Evolutionary conservation across 2,797 vertebrate genomes (phyloP), one percentile per base, ranked within the genome.

Genomic region (Acrocephalus scirpaceus): DNA sequence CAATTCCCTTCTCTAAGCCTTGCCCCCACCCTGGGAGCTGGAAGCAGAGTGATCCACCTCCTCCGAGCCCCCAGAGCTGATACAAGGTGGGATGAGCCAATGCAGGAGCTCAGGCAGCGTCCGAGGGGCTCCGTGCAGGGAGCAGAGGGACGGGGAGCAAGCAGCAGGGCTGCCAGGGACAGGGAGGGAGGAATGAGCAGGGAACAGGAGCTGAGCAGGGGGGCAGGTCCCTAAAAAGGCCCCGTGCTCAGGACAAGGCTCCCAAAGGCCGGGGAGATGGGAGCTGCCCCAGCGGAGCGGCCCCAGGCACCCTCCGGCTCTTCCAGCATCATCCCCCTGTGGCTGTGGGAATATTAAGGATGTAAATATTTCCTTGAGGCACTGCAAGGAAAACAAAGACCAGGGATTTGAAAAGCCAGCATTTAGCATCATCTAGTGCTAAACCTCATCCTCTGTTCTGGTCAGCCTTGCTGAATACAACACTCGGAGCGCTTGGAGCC

Each of bases 391-490:
- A 15, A 3, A 7, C 50, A n/a, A 18, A 2, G 14, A 7, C 9
- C 12, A 2, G 6, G 9, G 12, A 2, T 53, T 30, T 57, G 21
- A 57, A 86, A 91, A 80, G 20, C 6, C 93, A 72, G 50, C 26
- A 15, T 72, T 92, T 54, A 78, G 88, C 88, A 88, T 93, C 86
- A 88, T 93, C 95, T 80, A 74, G 79, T 57, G 76, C 86, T 67
- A 88, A 67, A 51, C 3, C 16, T 40, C 6, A 2, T 54, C 61
- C 53, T 78, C 93, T 80, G 50, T 86, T 90, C 60, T 2, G 0
- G 10, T 51, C 8, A 51, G 34, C 4, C 3, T 13, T 26, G 44
- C 42, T 48, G 29, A 81, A 70, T 3, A 5, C 53, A 51, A 9
- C 64, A 5, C n/a, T n/a, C 1, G 0, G 20, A 77, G 53, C 2